Evolutionary conservation across 2,797 vertebrate genomes (phyloP).

Genomic region (Craterocephalus amniculus): DNA sequence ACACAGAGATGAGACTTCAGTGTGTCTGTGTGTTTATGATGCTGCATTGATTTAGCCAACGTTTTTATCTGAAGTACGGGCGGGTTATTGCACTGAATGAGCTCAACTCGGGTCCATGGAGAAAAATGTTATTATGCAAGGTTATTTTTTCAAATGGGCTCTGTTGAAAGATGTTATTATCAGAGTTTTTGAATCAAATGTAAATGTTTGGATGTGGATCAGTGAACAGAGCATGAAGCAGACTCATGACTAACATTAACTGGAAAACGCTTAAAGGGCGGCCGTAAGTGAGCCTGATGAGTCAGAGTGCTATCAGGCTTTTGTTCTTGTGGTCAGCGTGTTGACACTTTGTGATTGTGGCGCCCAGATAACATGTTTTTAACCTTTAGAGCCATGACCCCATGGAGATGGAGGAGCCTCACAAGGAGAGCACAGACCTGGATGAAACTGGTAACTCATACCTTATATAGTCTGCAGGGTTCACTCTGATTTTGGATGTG

Average conservation of each 20-base stretch:
- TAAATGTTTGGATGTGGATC: not conserved
- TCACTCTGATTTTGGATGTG: not conserved
- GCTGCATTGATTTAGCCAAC: not conserved
- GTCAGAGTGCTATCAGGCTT: not conserved
- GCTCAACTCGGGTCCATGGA: no score
- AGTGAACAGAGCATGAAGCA: not conserved
- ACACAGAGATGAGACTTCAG: not conserved
- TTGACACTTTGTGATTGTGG: not conserved
- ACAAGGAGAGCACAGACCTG: slow-evolving; percentile 17
- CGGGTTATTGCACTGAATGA: no score
- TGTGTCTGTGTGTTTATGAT: no score
- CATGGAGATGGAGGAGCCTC: slow-evolving; percentile 47
- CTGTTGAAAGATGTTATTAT: not conserved
- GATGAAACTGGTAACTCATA: slow-evolving; percentile 54
- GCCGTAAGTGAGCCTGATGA: not conserved
- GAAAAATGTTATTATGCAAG: no score
- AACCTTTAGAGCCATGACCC: slow-evolving; percentile 54
- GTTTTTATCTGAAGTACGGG: not conserved
- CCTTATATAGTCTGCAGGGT: not conserved
- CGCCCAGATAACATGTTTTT: slow-evolving; percentile 38
- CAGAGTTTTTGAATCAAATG: not conserved
- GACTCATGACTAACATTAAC: not conserved
- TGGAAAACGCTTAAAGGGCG: not conserved
- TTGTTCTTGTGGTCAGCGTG: slow-evolving; percentile 13
- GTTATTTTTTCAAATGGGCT: not conserved